Percentiles rank a stretch among this genome's conserved stretches.
Evolutionary conservation across 2,888 invertebrate genomes (phyloP).

Genomic region (Temnothorax rugatulus): DNA sequence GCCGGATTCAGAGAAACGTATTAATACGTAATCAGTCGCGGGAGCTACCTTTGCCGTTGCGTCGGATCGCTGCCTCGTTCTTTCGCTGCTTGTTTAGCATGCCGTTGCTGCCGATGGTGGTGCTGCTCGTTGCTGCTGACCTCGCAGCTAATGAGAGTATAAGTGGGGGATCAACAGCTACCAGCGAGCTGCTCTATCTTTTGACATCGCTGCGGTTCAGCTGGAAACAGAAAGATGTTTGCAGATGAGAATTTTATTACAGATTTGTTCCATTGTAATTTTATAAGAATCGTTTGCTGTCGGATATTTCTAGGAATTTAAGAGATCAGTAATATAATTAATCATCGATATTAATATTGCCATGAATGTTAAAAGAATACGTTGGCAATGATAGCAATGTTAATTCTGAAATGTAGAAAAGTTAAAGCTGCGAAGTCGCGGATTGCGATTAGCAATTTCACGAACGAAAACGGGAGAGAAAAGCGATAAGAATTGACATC

Average conservation of each 20-base stretch:
- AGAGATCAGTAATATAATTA: neutral
- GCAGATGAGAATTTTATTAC: conserved; percentile 22
- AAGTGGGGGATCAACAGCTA: conserved; percentile 52
- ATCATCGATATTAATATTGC: neutral
- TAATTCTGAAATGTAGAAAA: neutral
- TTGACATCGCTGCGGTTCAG: conserved; percentile 18
- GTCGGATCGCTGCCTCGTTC: conserved; percentile 65
- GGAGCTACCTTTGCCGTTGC: conserved; percentile 75
- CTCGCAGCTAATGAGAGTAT: conserved; percentile 68
- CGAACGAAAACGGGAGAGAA: neutral
- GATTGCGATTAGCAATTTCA: neutral
- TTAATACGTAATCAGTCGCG: conserved; percentile 83
- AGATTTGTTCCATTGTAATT: neutral
- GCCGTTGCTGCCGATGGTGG: conserved; percentile 64
- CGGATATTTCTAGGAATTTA: neutral
- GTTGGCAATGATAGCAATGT: neutral
- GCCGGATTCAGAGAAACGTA: conserved; percentile 82
- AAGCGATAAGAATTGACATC: neutral
- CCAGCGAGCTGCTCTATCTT: conserved; percentile 22
- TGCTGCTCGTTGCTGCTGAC: conserved; percentile 38
- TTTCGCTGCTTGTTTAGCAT: conserved; percentile 71
- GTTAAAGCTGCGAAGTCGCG: neutral
- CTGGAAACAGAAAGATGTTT: neutral
- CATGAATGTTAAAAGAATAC: neutral
- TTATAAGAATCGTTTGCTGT: neutral